Conservation (phyloP, 2,113 vertebrate genomes). For the Pseudolaguvia tuberculata region DNA sequence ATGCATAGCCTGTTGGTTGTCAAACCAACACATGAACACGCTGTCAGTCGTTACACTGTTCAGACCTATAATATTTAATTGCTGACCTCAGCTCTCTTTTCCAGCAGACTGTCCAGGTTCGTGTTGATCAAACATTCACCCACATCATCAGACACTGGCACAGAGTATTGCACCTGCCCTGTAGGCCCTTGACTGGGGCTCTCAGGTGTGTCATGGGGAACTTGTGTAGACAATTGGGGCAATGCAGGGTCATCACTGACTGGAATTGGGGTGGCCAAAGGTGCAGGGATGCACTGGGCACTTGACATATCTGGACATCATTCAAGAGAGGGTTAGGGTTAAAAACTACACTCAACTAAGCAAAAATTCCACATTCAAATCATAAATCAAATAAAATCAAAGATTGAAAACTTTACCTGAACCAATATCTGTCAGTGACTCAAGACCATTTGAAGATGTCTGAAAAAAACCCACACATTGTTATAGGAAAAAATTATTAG, state of each 20-base stretch:
- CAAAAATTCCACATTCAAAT: not conserved
- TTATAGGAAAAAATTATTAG: too few relatives aligned
- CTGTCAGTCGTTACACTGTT: too few relatives aligned
- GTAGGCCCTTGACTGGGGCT: constrained; percentile 70
- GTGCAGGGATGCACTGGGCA: constrained; percentile 76
- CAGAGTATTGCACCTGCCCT: constrained; percentile 69
- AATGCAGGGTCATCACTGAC: constrained; percentile 71
- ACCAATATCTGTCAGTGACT: constrained; percentile 88
- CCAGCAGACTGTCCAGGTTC: constrained; percentile 84
- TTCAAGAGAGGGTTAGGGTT: not conserved
- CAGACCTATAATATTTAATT: not conserved
- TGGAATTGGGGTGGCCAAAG: constrained; percentile 71
- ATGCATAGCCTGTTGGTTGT: too few relatives aligned
- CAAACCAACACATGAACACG: not conserved
- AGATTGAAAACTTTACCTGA: constrained; percentile 69
- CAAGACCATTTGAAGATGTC: constrained; percentile 81
- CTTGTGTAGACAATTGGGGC: constrained; percentile 63
- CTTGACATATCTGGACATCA: constrained; percentile 57
- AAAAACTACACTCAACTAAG: not conserved
- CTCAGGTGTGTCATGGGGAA: constrained; percentile 62
- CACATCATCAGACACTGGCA: constrained; percentile 82
- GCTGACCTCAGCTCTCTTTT: constrained; percentile 73
- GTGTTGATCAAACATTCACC: constrained; percentile 86
- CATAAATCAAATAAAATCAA: not conserved
- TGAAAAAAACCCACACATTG: constrained; percentile 51